A percentile compares a stretch with the other conserved stretches of the same genome.
These are phyloP conservation scores for Tetranychus truncatus DNA, from an alignment of 2,888 invertebrate genomes.

Conservation along the genomic window DNA sequence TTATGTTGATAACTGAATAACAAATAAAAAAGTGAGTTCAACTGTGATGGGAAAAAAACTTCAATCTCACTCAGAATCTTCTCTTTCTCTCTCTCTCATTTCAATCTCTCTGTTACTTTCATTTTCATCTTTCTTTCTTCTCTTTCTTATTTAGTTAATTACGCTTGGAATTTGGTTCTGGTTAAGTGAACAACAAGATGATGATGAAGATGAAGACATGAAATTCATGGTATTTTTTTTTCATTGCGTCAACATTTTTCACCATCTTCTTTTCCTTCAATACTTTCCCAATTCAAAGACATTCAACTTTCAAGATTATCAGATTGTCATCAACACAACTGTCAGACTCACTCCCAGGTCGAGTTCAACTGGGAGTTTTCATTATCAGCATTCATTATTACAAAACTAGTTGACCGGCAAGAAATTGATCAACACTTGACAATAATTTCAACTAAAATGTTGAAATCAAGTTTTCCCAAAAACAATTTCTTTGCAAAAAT, in stretches of 20 bases:
- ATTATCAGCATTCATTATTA: too few relatives aligned
- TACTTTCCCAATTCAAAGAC: not conserved
- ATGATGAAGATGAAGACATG: not conserved
- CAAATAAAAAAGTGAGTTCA: not conserved
- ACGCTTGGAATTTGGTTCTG: slow-evolving; percentile 2
- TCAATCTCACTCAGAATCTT: not conserved
- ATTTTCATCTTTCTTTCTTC: not conserved
- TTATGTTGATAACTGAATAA: not conserved
- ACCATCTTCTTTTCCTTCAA: not conserved
- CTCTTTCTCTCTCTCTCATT: slow-evolving; percentile 4
- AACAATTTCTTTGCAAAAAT: too few relatives aligned
- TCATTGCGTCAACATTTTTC: not conserved
- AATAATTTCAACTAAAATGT: too few relatives aligned
- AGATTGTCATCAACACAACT: too few relatives aligned
- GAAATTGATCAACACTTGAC: too few relatives aligned
- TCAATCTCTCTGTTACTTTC: not conserved
- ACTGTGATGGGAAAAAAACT: not conserved
- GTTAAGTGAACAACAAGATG: not conserved
- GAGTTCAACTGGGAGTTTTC: too few relatives aligned
- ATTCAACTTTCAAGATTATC: too few relatives aligned
- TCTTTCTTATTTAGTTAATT: not conserved
- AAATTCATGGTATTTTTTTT: not conserved
- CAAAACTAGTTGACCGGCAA: too few relatives aligned
- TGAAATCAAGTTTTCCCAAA: too few relatives aligned
- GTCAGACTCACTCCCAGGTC: too few relatives aligned